Base-by-base conservation (phyloP, 2,888 invertebrate genomes). In the Epirrita christyi region DNA sequence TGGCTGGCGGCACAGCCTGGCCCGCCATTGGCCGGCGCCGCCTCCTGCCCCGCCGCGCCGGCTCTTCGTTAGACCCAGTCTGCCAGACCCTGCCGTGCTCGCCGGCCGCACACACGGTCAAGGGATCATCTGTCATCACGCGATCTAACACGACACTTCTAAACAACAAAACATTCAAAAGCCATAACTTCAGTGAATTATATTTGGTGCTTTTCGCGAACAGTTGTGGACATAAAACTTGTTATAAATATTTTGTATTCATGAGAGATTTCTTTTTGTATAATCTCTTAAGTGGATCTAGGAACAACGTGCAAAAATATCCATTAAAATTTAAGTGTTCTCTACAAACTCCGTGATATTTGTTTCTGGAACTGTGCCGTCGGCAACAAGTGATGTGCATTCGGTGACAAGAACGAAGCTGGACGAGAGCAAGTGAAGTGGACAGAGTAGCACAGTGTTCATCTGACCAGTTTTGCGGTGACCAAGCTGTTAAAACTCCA, bases 21-120 rank as follows among this genome's bases (percentile, higher is more conserved):
- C 56, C 66, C 63, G 65, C 71, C 66, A 71, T 73, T 72, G 75
- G 76, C 68, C 68, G 71, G 72, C 67, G 71, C 71, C 76, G 80
- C 76, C 80, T 69, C 72, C 74, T 59, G 68, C 68, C 74, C 64
- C 40, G 67, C 67, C 63, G 51, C 40, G 67, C 67, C 63, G 51
- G 60, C 63, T 55, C 66, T 66, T 61, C 66, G 61, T 60, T 59
- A 52, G 32, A 37, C 47, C 57, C 43, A 48, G 52, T 47, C 65
- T 68, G 62, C 75, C 69, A 77, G 70, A 72, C 68, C 74, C 73
- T 72, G 78, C 64, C 71, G 71, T 63, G 74, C 65, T 65, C 69
- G 65, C 36, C 37, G 53, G 46, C 47, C 62, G 67, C 63, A 57
- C 65, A 57, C 69, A 58, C 53, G 52, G 58, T 64, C 60, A 59